A percentile compares a stretch with the other conserved stretches of the same genome.
Conservation (phyloP, 1,140 invertebrate species). For the Neotoxoptera formosana region DNA sequence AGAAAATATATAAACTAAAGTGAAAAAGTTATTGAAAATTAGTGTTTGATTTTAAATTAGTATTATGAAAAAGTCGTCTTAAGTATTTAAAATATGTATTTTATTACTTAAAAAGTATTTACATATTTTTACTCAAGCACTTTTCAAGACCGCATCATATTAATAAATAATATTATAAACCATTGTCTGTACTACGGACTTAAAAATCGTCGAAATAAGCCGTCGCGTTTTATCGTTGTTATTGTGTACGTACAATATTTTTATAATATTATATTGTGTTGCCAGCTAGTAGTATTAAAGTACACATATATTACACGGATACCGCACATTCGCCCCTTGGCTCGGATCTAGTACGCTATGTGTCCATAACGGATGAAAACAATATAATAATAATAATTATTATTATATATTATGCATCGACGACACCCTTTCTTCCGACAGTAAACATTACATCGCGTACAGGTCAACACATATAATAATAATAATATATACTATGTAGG, state of each 20-base stretch:
- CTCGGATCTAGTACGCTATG: not conserved
- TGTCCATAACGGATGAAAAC: slow-evolving; percentile 4
- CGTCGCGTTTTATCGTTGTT: not conserved
- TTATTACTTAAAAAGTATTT: not conserved
- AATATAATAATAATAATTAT: slow-evolving; percentile 5
- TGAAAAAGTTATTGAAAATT: not conserved
- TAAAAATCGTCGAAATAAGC: not conserved
- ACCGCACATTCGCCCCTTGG: not conserved
- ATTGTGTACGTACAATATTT: not conserved
- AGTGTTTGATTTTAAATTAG: not conserved
- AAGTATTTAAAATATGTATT: not conserved
- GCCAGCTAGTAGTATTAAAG: not conserved
- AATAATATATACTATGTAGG: not conserved
- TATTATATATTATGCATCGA: not conserved
- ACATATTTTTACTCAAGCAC: no score
- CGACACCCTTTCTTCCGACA: not conserved
- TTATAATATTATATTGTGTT: not conserved
- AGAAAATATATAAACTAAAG: not conserved
- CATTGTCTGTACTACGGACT: not conserved
- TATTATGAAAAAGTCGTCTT: not conserved
- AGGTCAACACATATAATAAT: not conserved
- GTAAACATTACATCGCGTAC: not conserved
- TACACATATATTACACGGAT: not conserved
- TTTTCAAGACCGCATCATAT: no score
- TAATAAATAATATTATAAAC: not conserved